Base-by-base conservation (phyloP, 2,888 invertebrate species). In the Diaperis boleti region DNA sequence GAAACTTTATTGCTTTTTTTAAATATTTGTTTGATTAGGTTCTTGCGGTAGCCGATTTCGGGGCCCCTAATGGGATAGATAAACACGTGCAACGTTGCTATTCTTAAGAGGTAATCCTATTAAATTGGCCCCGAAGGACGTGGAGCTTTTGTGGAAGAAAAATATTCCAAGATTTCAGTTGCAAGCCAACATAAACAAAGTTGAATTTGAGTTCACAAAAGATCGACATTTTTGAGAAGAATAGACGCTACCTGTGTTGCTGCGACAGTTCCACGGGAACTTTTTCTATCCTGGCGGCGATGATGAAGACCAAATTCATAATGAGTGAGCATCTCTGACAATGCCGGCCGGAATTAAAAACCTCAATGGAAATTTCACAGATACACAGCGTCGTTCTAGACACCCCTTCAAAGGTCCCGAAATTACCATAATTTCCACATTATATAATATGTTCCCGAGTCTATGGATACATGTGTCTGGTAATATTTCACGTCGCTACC, bases 341-440 rank as follows among this genome's bases (percentile, higher is more conserved):
- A 33, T 33, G 6, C 8, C 33, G 1, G 1, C n/a, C 33, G 13
- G 33, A 33, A 10, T 33, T 33, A 33, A 33, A 13, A 33, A 22
- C 8, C 33, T 13, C 44, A 44, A 44, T 22, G 26, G 13, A 31
- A 47, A 47, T 47, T 47, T 47, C 47, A 47, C 47, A 47, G 47
- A 47, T 44, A 8, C 35, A 33, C n/a, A 22, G 6, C 39, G n/a
- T 5, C 39, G 39, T 39, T 13, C 10, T 15, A 20, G 33, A 4
- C 39, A 22, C 15, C 52, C 52, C 18, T 61, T 55, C 49, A 26
- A 52, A 20, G 57, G 26, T 57, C 56, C 52, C 49, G 41, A 52
- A 61, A 73, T 73, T 73, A 71, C 45, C 72, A 73, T 73, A 72
- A 70, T 72, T 73, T 70, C 69, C 65, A 71, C 73, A 73, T 73